Evolutionary conservation across 2,888 invertebrate species (phyloP), one percentile per base, ranked within the genome.

Genomic region (Gortyna flavago): DNA sequence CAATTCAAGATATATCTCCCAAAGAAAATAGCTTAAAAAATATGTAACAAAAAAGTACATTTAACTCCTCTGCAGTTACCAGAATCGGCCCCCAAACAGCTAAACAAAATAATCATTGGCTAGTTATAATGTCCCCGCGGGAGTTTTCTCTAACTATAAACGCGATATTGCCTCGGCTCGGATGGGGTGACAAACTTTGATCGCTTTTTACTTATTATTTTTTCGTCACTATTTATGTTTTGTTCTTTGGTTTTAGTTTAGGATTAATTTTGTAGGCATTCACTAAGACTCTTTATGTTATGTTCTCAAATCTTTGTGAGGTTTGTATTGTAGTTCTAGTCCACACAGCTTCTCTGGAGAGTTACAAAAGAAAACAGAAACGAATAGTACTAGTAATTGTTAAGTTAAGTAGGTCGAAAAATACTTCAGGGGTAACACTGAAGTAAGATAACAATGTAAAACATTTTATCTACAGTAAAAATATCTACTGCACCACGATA

Each of bases 31-130:
- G 16, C 16, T 16, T 13, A 44, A 16, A 44, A 13, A 44, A 16
- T 16, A 44, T 44, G 44, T 44, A 44, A 35, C 35, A 25, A 25
- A 35, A 35, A 35, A 64, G 25, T 4, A 57, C 16, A 59, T 64
- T 59, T 61, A 38, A 2, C 13, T 32, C 13, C 5, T n/a, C 11
- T 32, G 8, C 8, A 16, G 25, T 48, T 35, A 71, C 72, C 87
- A 91, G 89, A 94, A 94, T 94, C 91, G 66, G 84, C 85, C 89
- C 91, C 88, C 88, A 57, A 76, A 75, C 79, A 72, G 72, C 84
- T 89, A 90, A 90, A 91, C 94, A 94, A 95, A 96, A 96, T 96
- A 96, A 96, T 96, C 96, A 96, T 96, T 94, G 96, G 95, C 94
- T 93, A 95, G 94, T 96, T 94, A 95, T 92, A 94, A 92, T 90